These are phyloP conservation scores for Triplophysa rosa DNA, from an alignment of 2,113 vertebrate species.

Conservation along the genomic window DNA sequence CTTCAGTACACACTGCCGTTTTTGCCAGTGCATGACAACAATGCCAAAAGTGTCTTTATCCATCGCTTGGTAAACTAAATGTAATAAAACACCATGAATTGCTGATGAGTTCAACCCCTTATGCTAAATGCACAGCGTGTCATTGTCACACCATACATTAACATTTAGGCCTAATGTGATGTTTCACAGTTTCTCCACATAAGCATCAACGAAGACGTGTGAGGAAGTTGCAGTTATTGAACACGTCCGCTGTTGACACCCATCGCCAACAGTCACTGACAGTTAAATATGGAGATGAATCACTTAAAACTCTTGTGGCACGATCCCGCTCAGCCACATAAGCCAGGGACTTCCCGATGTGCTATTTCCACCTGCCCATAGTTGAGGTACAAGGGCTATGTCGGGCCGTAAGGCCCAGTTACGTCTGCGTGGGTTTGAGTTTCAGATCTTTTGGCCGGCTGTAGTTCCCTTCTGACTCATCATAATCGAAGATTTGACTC, in stretches of 20 bases:
- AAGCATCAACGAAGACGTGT: not conserved
- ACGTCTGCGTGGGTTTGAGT: conserved; percentile 39
- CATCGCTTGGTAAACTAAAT: not conserved
- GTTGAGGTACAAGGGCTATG: conserved; percentile 49
- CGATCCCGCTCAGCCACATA: conserved; percentile 16
- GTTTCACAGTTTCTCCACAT: conserved; percentile 13
- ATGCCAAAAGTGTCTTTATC: not conserved
- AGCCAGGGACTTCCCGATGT: conserved; percentile 68
- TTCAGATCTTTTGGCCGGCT: conserved; percentile 19
- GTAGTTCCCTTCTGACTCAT: conserved; percentile 3
- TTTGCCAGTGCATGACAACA: conserved; percentile 7
- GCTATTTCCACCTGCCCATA: conserved; percentile 68
- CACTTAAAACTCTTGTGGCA: not conserved
- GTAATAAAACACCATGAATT: not conserved
- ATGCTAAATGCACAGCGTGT: not conserved
- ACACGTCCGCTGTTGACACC: not conserved
- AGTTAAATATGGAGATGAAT: not conserved
- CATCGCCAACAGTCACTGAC: not conserved
- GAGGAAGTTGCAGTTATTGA: not conserved
- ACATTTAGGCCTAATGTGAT: not conserved
- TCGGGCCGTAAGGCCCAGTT: conserved; percentile 50
- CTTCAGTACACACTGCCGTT: not conserved
- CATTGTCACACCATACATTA: not conserved
- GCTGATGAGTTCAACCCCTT: not conserved
- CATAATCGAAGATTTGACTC: not conserved